These are phyloP conservation scores for Neotragus moschatus DNA, from an alignment of 2,113 vertebrate species.

Conservation along the genomic window DNA sequence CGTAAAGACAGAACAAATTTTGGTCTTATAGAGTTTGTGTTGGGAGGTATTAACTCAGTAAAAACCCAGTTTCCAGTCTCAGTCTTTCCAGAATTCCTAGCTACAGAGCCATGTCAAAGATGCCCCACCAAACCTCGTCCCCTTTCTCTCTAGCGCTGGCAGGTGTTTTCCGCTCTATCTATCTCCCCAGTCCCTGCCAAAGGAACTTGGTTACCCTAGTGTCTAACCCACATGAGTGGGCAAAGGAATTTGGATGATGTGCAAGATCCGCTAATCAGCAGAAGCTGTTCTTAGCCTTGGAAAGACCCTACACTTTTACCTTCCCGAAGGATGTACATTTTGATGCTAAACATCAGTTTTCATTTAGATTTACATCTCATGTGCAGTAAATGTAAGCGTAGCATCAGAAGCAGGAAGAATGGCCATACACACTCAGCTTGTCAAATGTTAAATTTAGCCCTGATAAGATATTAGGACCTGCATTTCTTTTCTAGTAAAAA, in stretches of 20 bases:
- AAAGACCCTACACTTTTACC: not conserved
- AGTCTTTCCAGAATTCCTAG: not conserved
- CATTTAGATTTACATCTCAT: slow-evolving; percentile 19
- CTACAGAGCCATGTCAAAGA: not conserved
- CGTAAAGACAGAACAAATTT: not conserved
- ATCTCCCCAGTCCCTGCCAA: not conserved
- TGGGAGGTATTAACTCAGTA: not conserved
- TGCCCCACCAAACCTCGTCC: not conserved
- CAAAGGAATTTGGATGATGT: not conserved
- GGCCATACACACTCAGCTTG: not conserved
- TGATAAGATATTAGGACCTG: slow-evolving; percentile 35
- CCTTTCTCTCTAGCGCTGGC: not conserved
- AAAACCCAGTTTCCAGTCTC: not conserved
- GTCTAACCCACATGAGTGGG: not conserved
- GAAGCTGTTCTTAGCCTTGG: not conserved
- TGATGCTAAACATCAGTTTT: slow-evolving; percentile 47
- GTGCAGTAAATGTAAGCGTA: not conserved
- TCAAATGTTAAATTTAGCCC: slow-evolving; percentile 43
- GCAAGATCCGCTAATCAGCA: not conserved
- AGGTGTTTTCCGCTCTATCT: not conserved
- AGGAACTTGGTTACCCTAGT: not conserved
- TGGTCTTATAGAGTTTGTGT: not conserved
- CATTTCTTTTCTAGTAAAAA: slow-evolving; percentile 66
- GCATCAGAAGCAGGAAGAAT: slow-evolving; percentile 20
- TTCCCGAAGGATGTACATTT: slow-evolving; percentile 15